A percentile compares a stretch with the other conserved stretches of the same genome.
Conservation (phyloP, 2,113 vertebrate species). For the Hystrix brachyura region DNA sequence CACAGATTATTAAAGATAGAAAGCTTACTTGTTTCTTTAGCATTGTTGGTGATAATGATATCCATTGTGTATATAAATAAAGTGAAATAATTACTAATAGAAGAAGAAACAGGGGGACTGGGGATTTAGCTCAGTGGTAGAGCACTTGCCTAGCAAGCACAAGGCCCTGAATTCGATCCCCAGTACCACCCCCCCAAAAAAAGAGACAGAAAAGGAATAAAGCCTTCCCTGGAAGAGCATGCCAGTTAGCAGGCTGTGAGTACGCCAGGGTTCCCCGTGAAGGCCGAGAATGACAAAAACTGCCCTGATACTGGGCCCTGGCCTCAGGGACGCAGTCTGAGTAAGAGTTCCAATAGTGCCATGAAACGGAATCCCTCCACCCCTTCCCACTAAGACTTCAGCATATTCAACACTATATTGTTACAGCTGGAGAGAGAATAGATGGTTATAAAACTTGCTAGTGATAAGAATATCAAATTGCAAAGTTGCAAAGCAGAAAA, state of each 20-base stretch:
- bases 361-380: not conserved
- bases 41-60: not conserved
- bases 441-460: constrained; percentile 65
- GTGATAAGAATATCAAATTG: constrained; percentile 63
- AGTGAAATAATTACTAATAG: not conserved
- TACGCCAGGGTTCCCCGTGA: not conserved
- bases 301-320: not conserved
- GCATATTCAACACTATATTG: constrained; percentile 79
- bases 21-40: not conserved
- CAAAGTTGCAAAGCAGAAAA: constrained; percentile 71
- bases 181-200: no score
- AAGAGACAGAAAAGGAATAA: not conserved
- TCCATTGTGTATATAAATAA: not conserved
- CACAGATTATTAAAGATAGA: not conserved
- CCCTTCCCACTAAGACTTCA: not conserved
- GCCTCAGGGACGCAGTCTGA: not conserved
- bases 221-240: not conserved
- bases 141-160: no score
- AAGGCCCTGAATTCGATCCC: no score
- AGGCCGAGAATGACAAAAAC: not conserved
- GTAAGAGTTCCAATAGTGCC: not conserved
- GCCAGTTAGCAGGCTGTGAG: not conserved
- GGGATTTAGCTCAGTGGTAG: no score
- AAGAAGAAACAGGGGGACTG: not conserved
- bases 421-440: constrained; percentile 72